phyloP scores from a whole-genome alignment of 2,888 invertebrate species.

The Seira musarum region DNA sequence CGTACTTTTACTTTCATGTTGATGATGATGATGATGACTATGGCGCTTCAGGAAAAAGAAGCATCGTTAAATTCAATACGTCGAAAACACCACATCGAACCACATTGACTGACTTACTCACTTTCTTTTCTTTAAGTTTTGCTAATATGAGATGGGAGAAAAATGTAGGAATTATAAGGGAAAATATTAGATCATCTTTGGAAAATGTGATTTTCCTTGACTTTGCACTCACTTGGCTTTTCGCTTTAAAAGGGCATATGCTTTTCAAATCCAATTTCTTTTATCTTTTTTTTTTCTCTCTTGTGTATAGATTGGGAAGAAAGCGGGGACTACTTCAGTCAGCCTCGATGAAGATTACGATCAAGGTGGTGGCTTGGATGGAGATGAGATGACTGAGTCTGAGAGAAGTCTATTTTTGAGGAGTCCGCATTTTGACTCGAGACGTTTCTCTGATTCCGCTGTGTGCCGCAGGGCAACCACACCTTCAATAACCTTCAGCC shows the following conservation, averaged over 20 bases:
- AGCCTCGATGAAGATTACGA: conserved; percentile 27
- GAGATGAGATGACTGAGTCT: conserved; percentile 56
- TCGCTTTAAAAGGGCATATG: background rate
- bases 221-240: background rate
- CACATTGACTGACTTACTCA: no score
- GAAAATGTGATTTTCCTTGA: background rate
- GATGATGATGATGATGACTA: no score
- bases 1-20: conserved; percentile 19
- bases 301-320: background rate
- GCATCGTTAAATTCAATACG: conserved; percentile 13
- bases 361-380: conserved; percentile 44
- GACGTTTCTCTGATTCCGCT: conserved; percentile 68
- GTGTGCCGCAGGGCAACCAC: conserved; percentile 52
- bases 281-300: background rate
- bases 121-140: no score
- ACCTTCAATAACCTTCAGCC: conserved; percentile 63
- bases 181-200: conserved; percentile 4
- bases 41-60: background rate
- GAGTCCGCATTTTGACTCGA: conserved; percentile 56
- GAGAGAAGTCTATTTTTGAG: conserved; percentile 50
- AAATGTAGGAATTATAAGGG: background rate
- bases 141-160: background rate
- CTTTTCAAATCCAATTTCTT: background rate
- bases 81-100: background rate
- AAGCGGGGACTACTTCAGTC: conserved; percentile 6